Conservation (phyloP, 2,888 invertebrate species). For the Orchestes rusci region DNA sequence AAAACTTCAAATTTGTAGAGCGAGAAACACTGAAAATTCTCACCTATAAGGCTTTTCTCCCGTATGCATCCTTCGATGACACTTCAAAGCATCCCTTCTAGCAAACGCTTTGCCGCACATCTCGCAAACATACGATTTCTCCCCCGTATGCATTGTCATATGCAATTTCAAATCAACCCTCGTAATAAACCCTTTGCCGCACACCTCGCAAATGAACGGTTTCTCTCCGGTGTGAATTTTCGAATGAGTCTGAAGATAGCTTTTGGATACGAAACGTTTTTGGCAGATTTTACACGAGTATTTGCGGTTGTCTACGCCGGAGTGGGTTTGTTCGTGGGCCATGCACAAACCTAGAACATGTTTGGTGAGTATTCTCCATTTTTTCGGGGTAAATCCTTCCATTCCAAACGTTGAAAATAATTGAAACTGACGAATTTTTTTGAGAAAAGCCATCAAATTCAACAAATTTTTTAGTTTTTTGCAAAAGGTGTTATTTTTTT, state of each 20-base stretch:
- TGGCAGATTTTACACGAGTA: slow-evolving; percentile 53
- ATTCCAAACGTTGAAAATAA: too few relatives aligned
- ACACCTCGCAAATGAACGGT: slow-evolving; percentile 54
- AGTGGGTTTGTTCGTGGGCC: slow-evolving; percentile 53
- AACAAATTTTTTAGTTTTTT: too few relatives aligned
- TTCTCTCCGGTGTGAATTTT: slow-evolving; percentile 55
- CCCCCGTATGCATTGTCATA: slow-evolving; percentile 55
- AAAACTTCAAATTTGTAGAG: neutral
- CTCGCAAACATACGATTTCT: slow-evolving; percentile 55
- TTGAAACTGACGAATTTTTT: too few relatives aligned
- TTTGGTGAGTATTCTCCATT: too few relatives aligned
- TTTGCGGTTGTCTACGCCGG: slow-evolving; percentile 52
- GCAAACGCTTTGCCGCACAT: slow-evolving; percentile 56
- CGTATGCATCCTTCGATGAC: slow-evolving; percentile 53
- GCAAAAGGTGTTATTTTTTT: too few relatives aligned
- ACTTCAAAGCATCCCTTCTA: slow-evolving; percentile 51
- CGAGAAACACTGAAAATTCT: too few relatives aligned
- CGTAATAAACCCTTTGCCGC: slow-evolving; percentile 54
- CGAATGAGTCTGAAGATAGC: slow-evolving; percentile 52
- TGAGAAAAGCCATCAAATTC: too few relatives aligned
- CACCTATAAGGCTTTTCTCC: slow-evolving; percentile 51
- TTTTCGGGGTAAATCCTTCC: too few relatives aligned
- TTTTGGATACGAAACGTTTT: slow-evolving; percentile 56
- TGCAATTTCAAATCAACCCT: slow-evolving; percentile 53
- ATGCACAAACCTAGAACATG: slow-evolving; percentile 47